Percentiles rank a stretch among this genome's conserved stretches.
These are phyloP conservation scores for Syritta pipiens DNA, from an alignment of 2,888 invertebrate genomes.

Conservation along the genomic window DNA sequence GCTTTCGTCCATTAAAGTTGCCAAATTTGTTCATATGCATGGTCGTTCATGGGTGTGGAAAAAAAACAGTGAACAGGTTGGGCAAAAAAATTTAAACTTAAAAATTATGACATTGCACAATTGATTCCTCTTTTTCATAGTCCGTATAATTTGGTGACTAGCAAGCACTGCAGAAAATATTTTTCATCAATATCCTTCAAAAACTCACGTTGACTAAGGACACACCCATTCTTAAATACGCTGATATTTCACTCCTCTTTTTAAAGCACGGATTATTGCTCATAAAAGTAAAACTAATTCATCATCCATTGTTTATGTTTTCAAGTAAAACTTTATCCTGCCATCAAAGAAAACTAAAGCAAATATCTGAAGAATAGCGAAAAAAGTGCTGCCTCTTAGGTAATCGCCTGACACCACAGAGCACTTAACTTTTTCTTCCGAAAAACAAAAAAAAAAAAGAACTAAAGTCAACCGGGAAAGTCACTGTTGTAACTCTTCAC, in stretches of 20 bases:
- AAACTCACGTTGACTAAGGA: neutral
- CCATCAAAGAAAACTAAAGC: neutral
- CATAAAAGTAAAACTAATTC: constrained; percentile 28
- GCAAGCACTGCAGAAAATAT: too few relatives aligned
- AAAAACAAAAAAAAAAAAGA: neutral
- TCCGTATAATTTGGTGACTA: too few relatives aligned
- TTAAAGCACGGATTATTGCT: constrained; percentile 12
- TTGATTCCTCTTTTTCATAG: too few relatives aligned
- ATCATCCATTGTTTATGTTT: constrained; percentile 13
- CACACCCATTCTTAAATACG: neutral
- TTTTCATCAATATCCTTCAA: neutral
- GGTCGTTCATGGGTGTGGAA: too few relatives aligned
- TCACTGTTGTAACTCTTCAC: constrained; percentile 25
- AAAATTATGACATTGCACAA: too few relatives aligned
- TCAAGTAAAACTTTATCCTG: neutral
- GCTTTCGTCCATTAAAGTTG: too few relatives aligned
- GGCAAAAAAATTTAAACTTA: too few relatives aligned
- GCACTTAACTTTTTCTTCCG: constrained; percentile 32
- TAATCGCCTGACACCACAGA: constrained; percentile 55
- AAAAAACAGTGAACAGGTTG: too few relatives aligned
- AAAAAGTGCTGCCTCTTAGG: constrained; percentile 1
- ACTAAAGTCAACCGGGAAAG: constrained; percentile 23
- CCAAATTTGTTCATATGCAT: too few relatives aligned
- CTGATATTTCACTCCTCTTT: constrained; percentile 12
- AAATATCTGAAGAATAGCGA: neutral